Conservation (phyloP, 2,797 vertebrate species). For the Cichlasoma orientale region DNA sequence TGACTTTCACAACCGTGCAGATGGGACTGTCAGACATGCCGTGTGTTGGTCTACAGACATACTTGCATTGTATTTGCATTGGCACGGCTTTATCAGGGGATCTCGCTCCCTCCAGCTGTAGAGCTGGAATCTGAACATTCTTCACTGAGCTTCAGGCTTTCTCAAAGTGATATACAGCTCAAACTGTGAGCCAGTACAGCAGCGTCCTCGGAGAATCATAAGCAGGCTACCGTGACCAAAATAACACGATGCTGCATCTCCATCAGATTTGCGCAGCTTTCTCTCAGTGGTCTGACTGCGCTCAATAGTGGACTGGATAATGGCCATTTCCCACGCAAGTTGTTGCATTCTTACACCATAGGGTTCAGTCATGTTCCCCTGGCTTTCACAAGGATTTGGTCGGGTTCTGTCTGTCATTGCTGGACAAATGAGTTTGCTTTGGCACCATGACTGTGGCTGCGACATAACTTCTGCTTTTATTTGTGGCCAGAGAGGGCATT, state of each 20-base stretch:
- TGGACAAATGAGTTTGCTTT: conserved; percentile 50
- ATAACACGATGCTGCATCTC: conserved; percentile 7
- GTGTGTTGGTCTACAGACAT: conserved; percentile 49
- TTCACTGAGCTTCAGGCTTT: conserved; percentile 55
- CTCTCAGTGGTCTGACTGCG: background rate
- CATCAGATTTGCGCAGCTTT: background rate
- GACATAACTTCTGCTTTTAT: conserved; percentile 55
- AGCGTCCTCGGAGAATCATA: conserved; percentile 19
- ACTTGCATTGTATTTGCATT: conserved; percentile 54
- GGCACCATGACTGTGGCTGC: conserved; percentile 31
- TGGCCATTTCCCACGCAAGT: conserved; percentile 44
- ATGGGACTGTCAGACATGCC: conserved; percentile 37
- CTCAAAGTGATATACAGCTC: conserved; percentile 39
- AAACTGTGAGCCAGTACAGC: conserved; percentile 40
- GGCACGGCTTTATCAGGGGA: conserved; percentile 57
- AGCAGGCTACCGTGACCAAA: conserved; percentile 10
- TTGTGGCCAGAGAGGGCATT: conserved; percentile 49
- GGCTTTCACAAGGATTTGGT: conserved; percentile 53
- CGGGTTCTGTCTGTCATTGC: conserved; percentile 45
- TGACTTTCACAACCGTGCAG: conserved; percentile 43
- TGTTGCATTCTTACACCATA: conserved; percentile 45
- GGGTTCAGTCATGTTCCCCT: conserved; percentile 12
- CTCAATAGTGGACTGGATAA: conserved; percentile 14
- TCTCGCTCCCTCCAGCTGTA: conserved; percentile 60
- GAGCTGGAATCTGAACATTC: conserved; percentile 62